Conservation (phyloP, 2,888 invertebrate species). For the Drosophila mayaguana region DNA sequence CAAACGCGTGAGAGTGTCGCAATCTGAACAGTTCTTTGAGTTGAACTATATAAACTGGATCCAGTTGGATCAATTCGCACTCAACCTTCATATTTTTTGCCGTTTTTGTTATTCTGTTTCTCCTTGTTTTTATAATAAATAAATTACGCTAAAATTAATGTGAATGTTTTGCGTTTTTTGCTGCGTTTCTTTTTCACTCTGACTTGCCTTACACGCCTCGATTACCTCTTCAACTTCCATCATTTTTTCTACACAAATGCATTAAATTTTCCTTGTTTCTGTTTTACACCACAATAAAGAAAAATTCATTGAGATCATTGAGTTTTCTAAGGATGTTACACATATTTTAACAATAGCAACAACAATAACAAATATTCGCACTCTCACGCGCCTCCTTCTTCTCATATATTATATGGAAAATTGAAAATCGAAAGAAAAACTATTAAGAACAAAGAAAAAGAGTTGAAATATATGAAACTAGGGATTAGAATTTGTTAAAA, state of each 20-base stretch:
- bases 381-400: constrained; percentile 50
- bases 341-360: constrained; percentile 42
- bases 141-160: constrained; percentile 70
- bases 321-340: constrained; percentile 75
- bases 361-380: constrained; percentile 34
- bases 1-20: constrained; percentile 69
- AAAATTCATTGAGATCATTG: constrained; percentile 79
- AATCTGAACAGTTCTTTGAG: background rate
- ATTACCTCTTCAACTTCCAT: constrained; percentile 11
- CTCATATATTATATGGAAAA: constrained; percentile 15
- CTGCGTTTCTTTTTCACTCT: constrained; percentile 17
- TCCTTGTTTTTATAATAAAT: constrained; percentile 58
- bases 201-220: constrained; percentile 18
- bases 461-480: constrained; percentile 26
- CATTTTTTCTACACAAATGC: constrained; percentile 65
- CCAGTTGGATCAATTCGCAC: background rate
- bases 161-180: constrained; percentile 65
- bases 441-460: constrained; percentile 21
- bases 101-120: constrained; percentile 26
- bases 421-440: constrained; percentile 23
- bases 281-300: constrained; percentile 65
- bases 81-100: constrained; percentile 2
- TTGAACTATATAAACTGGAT: background rate
- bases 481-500: constrained; percentile 53
- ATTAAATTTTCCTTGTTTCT: constrained; percentile 56